Percentiles rank a stretch among this genome's conserved stretches.
phyloP scores from a whole-genome alignment of 2,113 vertebrate species.

The Talpa occidentalis region DNA sequence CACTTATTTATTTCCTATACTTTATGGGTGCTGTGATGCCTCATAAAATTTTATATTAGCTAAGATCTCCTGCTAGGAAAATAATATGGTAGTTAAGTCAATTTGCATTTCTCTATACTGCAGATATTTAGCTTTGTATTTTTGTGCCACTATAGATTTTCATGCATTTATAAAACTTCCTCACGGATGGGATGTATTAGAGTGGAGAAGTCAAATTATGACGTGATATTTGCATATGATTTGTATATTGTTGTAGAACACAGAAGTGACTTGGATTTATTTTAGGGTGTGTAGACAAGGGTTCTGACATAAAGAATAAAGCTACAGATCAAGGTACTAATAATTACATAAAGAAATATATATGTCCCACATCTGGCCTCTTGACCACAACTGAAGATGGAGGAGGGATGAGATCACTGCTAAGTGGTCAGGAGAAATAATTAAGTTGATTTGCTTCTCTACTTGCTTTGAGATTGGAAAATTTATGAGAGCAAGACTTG shows the following conservation, averaged over 20 bases:
- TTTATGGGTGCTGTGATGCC: conserved; percentile 55
- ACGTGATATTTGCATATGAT: conserved; percentile 50
- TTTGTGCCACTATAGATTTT: conserved; percentile 43
- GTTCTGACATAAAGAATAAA: background rate
- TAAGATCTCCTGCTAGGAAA: conserved; percentile 71
- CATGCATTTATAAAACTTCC: conserved; percentile 38
- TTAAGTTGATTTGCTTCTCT: background rate
- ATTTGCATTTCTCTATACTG: conserved; percentile 55
- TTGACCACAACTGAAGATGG: background rate
- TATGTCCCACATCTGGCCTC: background rate
- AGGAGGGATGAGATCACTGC: background rate
- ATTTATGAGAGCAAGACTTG: background rate
- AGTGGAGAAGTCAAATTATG: conserved; percentile 36
- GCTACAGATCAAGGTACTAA: background rate
- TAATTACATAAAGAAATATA: background rate
- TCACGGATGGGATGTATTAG: background rate
- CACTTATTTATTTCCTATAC: conserved; percentile 61
- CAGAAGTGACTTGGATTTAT: conserved; percentile 20
- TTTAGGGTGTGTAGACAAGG: background rate
- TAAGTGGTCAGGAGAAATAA: background rate
- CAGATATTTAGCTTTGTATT: conserved; percentile 55
- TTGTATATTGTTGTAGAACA: background rate
- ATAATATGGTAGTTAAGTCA: conserved; percentile 36
- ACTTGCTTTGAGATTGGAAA: background rate
- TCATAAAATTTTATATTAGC: conserved; percentile 79